Evolutionary conservation across 2,888 invertebrate species (phyloP).

Genomic region (Fragum sueziense): DNA sequence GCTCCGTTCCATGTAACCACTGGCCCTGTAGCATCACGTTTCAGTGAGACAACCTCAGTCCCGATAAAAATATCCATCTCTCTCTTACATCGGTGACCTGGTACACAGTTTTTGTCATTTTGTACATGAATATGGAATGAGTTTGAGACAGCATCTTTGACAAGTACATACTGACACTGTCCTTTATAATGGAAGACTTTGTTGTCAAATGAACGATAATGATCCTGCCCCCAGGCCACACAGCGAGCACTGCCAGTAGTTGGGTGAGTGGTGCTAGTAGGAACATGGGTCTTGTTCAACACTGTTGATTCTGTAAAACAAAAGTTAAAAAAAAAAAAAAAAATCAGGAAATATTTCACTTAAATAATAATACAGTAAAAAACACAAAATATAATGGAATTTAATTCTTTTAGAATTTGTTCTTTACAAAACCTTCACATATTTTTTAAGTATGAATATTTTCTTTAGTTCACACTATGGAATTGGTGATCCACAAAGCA

Average conservation of each 20-base stretch:
- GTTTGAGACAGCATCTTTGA: conserved; percentile 87
- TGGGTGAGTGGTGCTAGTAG: conserved; percentile 38
- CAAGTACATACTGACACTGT: conserved; percentile 88
- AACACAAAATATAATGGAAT: too few species aligned
- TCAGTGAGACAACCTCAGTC: conserved; percentile 83
- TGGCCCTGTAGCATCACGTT: conserved; percentile 61
- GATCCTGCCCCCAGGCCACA: conserved; percentile 90
- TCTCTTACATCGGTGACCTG: conserved; percentile 83
- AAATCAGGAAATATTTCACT: too few species aligned
- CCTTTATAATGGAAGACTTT: conserved; percentile 88
- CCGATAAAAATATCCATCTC: conserved; percentile 88
- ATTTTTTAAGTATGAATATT: too few species aligned
- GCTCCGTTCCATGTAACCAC: conserved; percentile 65
- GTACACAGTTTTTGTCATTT: conserved; percentile 84
- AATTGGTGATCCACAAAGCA: too few species aligned
- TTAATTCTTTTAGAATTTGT: too few species aligned
- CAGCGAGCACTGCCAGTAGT: conserved; percentile 85
- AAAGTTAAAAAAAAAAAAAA: background rate
- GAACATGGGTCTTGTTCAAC: conserved; percentile 41
- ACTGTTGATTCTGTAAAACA: conserved; percentile 42
- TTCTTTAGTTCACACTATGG: too few species aligned
- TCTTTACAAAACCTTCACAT: too few species aligned
- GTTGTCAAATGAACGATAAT: conserved; percentile 94
- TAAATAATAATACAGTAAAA: too few species aligned
- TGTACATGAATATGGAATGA: conserved; percentile 87